These are phyloP conservation scores for Chloroclystis v-ata DNA, from an alignment of 2,888 invertebrate species.

Conservation along the genomic window DNA sequence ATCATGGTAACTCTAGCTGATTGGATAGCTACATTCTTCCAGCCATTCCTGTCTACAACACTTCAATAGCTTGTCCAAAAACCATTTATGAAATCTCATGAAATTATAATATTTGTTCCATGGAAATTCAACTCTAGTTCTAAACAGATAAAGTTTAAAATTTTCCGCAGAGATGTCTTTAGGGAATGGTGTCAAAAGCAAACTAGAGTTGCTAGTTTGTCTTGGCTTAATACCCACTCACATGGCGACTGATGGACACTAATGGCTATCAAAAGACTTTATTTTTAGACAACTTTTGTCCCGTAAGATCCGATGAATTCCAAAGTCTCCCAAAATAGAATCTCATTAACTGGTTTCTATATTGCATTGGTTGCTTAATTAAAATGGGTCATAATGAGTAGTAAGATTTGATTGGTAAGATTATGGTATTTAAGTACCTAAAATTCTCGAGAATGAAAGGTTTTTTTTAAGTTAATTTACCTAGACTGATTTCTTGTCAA, in stretches of 20 bases:
- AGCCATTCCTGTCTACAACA: constrained; percentile 26
- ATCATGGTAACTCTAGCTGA: constrained; percentile 19
- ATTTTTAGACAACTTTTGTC: constrained; percentile 36
- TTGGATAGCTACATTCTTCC: constrained; percentile 28
- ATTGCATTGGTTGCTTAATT: neutral
- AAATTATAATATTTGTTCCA: constrained; percentile 3
- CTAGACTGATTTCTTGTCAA: too few relatives aligned
- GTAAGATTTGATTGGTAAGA: too few relatives aligned
- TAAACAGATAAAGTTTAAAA: constrained; percentile 5
- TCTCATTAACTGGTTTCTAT: neutral
- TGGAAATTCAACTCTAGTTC: constrained; percentile 11
- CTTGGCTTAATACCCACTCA: constrained; percentile 42
- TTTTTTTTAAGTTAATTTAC: too few relatives aligned
- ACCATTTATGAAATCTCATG: constrained; percentile 29
- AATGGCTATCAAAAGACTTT: constrained; percentile 38
- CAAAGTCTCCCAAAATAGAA: constrained; percentile 6
- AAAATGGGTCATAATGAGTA: too few relatives aligned
- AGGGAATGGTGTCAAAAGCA: constrained; percentile 24
- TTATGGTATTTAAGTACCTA: too few relatives aligned
- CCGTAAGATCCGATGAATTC: constrained; percentile 13
- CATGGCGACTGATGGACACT: constrained; percentile 47
- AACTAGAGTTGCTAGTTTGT: constrained; percentile 25
- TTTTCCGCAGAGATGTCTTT: neutral
- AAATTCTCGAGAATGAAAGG: too few relatives aligned
- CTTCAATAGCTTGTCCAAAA: constrained; percentile 29